Percentiles rank a stretch among this genome's conserved stretches.
Conservation (phyloP, 2,113 vertebrate species). For the Egretta garzetta region DNA sequence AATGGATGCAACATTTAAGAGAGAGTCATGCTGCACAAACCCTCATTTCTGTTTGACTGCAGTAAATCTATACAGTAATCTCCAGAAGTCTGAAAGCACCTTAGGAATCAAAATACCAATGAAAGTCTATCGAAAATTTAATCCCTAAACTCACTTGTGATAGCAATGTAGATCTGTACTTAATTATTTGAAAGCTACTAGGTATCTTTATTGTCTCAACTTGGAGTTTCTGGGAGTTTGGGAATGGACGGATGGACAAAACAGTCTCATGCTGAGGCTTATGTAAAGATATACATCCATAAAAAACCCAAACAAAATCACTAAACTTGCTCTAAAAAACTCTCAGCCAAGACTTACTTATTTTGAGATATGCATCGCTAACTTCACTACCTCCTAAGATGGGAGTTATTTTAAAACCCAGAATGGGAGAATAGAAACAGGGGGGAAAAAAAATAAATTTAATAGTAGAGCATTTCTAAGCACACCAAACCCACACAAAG, state of each 20-base stretch:
- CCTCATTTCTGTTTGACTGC: not conserved
- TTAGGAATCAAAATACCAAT: not conserved
- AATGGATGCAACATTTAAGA: not conserved
- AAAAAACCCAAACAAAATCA: not conserved
- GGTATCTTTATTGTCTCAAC: not conserved
- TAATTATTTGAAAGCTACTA: not conserved
- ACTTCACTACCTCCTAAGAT: not conserved
- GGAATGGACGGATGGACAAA: not conserved
- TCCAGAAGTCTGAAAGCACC: not conserved
- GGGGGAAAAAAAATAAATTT: too few species aligned
- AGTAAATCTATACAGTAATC: not conserved
- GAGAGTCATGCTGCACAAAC: not conserved
- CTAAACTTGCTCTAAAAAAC: not conserved
- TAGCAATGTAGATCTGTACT: not conserved
- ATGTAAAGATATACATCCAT: not conserved
- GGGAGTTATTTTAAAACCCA: not conserved
- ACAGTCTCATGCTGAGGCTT: not conserved
- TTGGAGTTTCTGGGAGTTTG: not conserved
- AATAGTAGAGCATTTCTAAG: not conserved
- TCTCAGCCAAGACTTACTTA: not conserved
- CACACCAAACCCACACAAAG: not conserved
- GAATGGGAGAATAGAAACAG: fast-evolving
- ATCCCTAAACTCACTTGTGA: not conserved
- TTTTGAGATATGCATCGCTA: not conserved
- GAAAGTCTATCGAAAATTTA: not conserved